Percentiles rank a stretch among this genome's conserved stretches.
phyloP scores from a whole-genome alignment of 2,888 invertebrate genomes.

The Balanococcus diminutus region DNA sequence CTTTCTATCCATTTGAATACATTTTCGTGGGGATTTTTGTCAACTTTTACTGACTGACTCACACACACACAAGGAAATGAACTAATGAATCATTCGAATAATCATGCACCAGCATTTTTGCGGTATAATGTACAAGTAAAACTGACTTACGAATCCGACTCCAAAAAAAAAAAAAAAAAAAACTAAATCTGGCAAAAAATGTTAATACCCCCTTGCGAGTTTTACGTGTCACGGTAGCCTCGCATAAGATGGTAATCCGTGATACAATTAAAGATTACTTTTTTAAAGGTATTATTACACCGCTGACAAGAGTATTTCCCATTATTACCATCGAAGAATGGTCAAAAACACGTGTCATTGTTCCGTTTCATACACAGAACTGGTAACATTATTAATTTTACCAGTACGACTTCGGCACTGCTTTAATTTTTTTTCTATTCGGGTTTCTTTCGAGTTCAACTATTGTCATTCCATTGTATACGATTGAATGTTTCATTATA shows the following conservation, averaged over 20 bases:
- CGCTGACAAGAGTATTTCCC: not conserved
- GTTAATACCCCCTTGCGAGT: not conserved
- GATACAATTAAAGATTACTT: slow-evolving; percentile 33
- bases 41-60: not conserved
- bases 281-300: slow-evolving; percentile 28
- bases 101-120: not conserved
- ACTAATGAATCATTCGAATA: not conserved
- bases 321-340: not conserved
- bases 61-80: not conserved
- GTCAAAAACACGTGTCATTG: slow-evolving; percentile 43
- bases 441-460: not conserved
- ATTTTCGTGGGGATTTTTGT: too few relatives aligned
- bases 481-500: not conserved
- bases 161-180: not conserved
- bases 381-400: slow-evolving; percentile 15
- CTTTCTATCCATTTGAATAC: not conserved
- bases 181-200: not conserved
- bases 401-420: not conserved
- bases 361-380: slow-evolving; percentile 15
- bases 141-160: not conserved
- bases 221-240: not conserved
- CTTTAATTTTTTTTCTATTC: not conserved
- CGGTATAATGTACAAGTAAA: too few relatives aligned
- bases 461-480: slow-evolving; percentile 14
- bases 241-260: not conserved